Evolutionary conservation across 2,888 invertebrate species (phyloP), one percentile per base, ranked within the genome.

Genomic region (Tortrix viridana): DNA sequence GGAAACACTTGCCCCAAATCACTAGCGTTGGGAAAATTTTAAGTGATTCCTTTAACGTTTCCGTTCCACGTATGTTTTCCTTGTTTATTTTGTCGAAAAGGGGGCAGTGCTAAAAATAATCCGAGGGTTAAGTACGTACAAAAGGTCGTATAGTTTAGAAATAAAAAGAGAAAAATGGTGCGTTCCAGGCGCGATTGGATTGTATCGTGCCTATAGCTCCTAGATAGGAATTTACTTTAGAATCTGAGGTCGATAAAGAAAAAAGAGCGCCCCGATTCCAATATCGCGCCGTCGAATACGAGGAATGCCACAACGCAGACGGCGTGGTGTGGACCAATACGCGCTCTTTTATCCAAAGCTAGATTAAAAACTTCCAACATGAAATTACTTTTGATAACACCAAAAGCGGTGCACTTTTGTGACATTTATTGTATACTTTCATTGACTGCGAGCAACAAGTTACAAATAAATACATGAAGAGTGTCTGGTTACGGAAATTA

Each of bases 401-500:
- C 41, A 16, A 41, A 41, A 41, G 14, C 41, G 41, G 5, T n/a
- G n/a, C 16, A 41, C n/a, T 41, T 32, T 41, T 16, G 5, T 38
- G 14, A n/a, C 12, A 14, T 41, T 41, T 41, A n/a, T n/a, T 41
- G n/a, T 32, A 6, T 32, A 16, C 4, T 3, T 41, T n/a, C 41
- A 14, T 20, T 26, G 44, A 41, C 50, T 59, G 43, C 14, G 37
- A 44, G 48, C 37, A 41, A 18, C 50, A 19, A 66, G 70, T 67
- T 73, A 72, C 71, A 79, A 77, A 74, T 74, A 74, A 74, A 74
- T 75, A 68, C 37, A 43, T 58, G 65, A 60, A 44, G 60, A 71
- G 81, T 80, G 72, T 87, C 76, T 61, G 69, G 74, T 87, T 83
- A 80, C 87, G 86, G 88, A 89, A 85, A 84, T 77, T 72, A 74